Base-by-base conservation (phyloP, 2,113 vertebrate species). In the Phylloscopus trochilus region DNA sequence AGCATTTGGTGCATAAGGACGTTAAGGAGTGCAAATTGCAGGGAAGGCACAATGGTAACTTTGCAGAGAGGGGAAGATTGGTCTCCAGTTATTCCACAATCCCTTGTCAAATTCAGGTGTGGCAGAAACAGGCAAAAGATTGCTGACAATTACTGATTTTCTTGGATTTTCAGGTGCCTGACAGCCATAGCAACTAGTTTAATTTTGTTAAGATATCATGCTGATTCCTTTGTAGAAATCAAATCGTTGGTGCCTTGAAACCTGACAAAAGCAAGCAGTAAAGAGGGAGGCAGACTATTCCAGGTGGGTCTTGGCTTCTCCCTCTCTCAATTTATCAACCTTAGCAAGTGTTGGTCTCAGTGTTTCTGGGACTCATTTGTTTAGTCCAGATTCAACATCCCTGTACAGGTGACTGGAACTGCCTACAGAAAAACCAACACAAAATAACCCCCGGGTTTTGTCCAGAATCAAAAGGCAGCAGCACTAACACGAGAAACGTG, bases 191-290 rank as follows among this genome's bases (percentile, higher is more conserved):
- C 1, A 3, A 58, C 20, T 30, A 47, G 53, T 47, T 72, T 52
- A 79, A 83, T 83, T 95, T 37, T 49, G 15, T 94, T 92, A 35
- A 46, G 67, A 88, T 18, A 69, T 21, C 87, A 90, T 68, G 93
- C 88, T 73, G 69, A 90, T 91, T 55, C 46, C 89, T 89, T 67
- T 92, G 49, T 72, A 96, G 93, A 77, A 96, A 97, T 91, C 83
- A 92, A 93, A 93, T 69, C 92, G 64, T 78, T 95, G 55, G 81
- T 92, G 69, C 70, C 91, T 91, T 94, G 90, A 89, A 88, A 72
- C 33, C 52, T 37, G 27, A 22, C 39, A 75, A 47, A n/a, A 58
- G 7, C 35, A 63, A 52, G 49, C 37, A 68, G 26, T 13, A 70
- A 44, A 88, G 73, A 44, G 11, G 24, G 49, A 83, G 17, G 27